Base-by-base conservation (phyloP, 2,113 vertebrate genomes). In the Malaclemys terrapin region DNA sequence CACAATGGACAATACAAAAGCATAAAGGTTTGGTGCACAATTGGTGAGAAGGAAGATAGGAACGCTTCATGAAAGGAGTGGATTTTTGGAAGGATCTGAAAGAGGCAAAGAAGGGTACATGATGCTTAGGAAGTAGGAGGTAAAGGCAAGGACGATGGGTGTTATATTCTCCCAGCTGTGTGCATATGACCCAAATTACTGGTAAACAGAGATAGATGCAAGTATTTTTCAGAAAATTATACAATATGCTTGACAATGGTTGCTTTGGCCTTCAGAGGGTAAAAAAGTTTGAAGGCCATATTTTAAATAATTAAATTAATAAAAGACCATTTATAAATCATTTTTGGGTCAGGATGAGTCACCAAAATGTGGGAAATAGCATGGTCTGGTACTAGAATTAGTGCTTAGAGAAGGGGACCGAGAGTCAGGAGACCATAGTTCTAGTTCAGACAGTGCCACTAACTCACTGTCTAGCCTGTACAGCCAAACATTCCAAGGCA, bases 311-410 rank as follows among this genome's bases (percentile, higher is more conserved):
- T 81, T 91, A 87, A 20, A 42, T 10, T 85, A 50, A 50, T 52
- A 92, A 95, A 94, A 79, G n/a, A 92, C 35, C 69, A 93, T 84
- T 50, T 93, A 84, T 76, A 93, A 90, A 87, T 87, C 91, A 69
- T 90, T 93, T 59, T n/a, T 75, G 31, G 47, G 75, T 31, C 76
- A 87, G 59, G 91, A 75, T 87, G 82, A 93, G 29, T 94, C 94
- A 96, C n/a, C 35, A 78, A 79, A 31, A 35, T 49, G 65, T 83
- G 85, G 75, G 42, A 95, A 76, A 90, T 16, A 35, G 85, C 47
- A 93, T 65, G 35, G 59, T 45, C 75, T 89, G 79, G 50, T 31
- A 35, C 1, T 13, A 92, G 24, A 54, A 17, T 52, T 86, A 10
- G 52, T 80, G 81, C 85, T 35, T 45, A 85, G 19, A 56, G 65